Conservation (phyloP, 2,797 vertebrate genomes). For the Falco rusticolus region DNA sequence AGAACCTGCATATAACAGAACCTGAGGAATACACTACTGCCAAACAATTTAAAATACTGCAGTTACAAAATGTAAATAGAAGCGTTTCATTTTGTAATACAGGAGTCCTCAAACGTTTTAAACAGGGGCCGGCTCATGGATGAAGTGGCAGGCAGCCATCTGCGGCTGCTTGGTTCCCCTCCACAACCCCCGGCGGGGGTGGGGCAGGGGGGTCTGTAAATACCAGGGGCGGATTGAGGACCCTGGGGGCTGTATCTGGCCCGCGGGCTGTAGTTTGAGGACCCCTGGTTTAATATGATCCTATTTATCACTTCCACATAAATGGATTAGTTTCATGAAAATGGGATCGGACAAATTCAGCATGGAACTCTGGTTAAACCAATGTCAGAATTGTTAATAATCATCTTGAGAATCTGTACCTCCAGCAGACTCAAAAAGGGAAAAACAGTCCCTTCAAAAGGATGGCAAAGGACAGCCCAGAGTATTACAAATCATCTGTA, state of each 20-base stretch:
- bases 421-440: background rate
- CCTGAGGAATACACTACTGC: background rate
- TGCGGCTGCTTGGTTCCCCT: too few relatives aligned
- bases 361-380: background rate
- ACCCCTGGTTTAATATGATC: background rate
- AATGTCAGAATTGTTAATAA: background rate
- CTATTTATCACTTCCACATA: background rate
- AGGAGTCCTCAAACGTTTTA: too few relatives aligned
- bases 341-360: background rate
- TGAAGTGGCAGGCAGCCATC: too few relatives aligned
- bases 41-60: background rate
- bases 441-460: background rate
- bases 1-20: background rate
- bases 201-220: too few relatives aligned
- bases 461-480: background rate
- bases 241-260: too few relatives aligned
- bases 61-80: background rate
- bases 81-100: fast-evolving
- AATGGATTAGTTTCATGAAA: background rate
- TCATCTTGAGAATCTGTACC: background rate
- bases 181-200: too few relatives aligned
- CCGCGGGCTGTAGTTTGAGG: too few relatives aligned
- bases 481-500: background rate
- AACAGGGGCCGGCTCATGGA: too few relatives aligned
- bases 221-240: too few relatives aligned